Base-by-base conservation (phyloP, 2,797 vertebrate genomes). In the Geotrypetes seraphini region DNA sequence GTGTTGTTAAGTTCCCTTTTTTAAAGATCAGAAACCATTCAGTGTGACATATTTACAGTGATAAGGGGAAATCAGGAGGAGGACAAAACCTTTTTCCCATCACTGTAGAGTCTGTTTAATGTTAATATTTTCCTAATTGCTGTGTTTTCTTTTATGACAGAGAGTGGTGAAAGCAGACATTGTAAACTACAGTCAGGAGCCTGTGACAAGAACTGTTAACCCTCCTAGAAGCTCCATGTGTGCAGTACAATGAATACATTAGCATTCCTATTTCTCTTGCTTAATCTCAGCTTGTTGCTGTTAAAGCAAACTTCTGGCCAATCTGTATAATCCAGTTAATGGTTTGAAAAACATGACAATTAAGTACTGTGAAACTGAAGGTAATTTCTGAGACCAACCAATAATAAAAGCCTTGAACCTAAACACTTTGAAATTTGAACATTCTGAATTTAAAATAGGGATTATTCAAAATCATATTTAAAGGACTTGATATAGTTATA, bases 131-230 rank as follows among this genome's bases (percentile, higher is more conserved):
- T 40, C 48, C 64, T 64, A 61, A 51, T 61, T 50, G 31, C 39
- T 60, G 7, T 76, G 36, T 61, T 68, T 73, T 69, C 36, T 68
- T 60, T 66, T 47, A 8, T 65, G 43, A 57, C 80, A 97, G 95
- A 85, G 82, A 7, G 92, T 98, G 79, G 91, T 98, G 73, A 99
- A 96, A 71, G 96, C 96, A 27, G 94, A 97, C 69, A 97, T 99
- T 53, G 92, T 97, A 62, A 97, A 97, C 88, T 99, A 99, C 92
- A 92, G 81, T 69, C 96, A 99, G 72, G 94, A 99, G 49, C 81
- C 86, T 3, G 61, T 89, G 76, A 66, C 90, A 51, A 85, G 92
- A 74, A 77, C 84, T 10, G 59, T 84, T 51, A 91, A 89, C 67
- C 78, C 88, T 56, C 88, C 90, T 16, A 84, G 91, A 64, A 99